Evolutionary conservation across 2,888 invertebrate species (phyloP).

Genomic region (Orthonychiurus folsomi): DNA sequence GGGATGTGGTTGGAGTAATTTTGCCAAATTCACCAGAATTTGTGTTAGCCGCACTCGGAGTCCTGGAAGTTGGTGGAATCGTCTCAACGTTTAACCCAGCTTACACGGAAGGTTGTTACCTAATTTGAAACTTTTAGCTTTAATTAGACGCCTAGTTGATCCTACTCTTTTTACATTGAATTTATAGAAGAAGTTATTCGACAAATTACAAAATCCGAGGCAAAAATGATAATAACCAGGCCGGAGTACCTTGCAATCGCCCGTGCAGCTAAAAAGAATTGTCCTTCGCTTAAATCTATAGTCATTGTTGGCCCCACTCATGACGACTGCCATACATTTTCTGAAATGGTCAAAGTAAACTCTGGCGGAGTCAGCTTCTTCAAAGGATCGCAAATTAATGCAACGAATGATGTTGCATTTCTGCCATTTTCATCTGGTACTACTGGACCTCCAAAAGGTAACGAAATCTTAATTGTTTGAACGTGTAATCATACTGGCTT

Average conservation of each 20-base stretch:
- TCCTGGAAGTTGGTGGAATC: slow-evolving; percentile 23
- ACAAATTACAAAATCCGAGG: slow-evolving; percentile 2
- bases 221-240: slow-evolving; percentile 9
- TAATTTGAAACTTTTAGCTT: not conserved
- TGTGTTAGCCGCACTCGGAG: slow-evolving; percentile 33
- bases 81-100: slow-evolving; percentile 33
- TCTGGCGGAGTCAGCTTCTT: slow-evolving; percentile 11
- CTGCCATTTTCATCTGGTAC: slow-evolving; percentile 47
- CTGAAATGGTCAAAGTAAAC: slow-evolving; percentile 32
- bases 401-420: not conserved
- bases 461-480: too few relatives aligned
- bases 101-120: slow-evolving; percentile 5
- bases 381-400: slow-evolving; percentile 5
- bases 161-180: too few relatives aligned
- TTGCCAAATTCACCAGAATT: slow-evolving; percentile 36
- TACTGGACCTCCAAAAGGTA: too few relatives aligned
- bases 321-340: slow-evolving; percentile 16
- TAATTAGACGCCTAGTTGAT: slow-evolving; percentile 3
- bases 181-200: slow-evolving; percentile 14
- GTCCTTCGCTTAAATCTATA: slow-evolving; percentile 23
- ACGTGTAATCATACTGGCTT: slow-evolving; percentile 6
- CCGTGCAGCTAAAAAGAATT: slow-evolving; percentile 15
- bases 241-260: slow-evolving; percentile 8
- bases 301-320: slow-evolving; percentile 29
- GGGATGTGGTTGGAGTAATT: slow-evolving; percentile 30